These are phyloP conservation scores for Gari tellinella DNA, from an alignment of 2,888 invertebrate species.

Conservation along the genomic window DNA sequence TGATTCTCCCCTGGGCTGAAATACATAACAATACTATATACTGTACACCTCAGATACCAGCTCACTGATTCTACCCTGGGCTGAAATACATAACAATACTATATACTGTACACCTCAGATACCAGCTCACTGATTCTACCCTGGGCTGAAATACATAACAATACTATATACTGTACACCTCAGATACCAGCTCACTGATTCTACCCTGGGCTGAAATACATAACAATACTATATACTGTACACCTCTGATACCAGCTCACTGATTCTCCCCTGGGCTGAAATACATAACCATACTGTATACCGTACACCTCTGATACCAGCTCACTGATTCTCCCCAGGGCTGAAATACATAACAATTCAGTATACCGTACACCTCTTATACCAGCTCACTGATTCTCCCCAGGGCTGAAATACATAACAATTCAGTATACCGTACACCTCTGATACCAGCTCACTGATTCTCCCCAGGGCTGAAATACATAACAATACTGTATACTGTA, in stretches of 20 bases:
- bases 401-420: conserved; percentile 87
- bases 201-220: conserved; percentile 89
- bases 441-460: no score
- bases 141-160: conserved; percentile 87
- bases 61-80: conserved; percentile 93
- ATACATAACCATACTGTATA: conserved; percentile 88
- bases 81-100: conserved; percentile 85
- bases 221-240: conserved; percentile 92
- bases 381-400: conserved; percentile 92
- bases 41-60: conserved; percentile 93
- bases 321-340: conserved; percentile 92
- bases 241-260: conserved; percentile 92
- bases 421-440: no score
- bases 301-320: conserved; percentile 93
- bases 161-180: conserved; percentile 94
- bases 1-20: conserved; percentile 91
- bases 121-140: conserved; percentile 92
- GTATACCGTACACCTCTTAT: conserved; percentile 93
- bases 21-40: conserved; percentile 88
- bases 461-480: no score
- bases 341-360: conserved; percentile 86
- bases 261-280: conserved; percentile 91
- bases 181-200: conserved; percentile 91
- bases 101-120: conserved; percentile 93
- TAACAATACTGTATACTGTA: no score